These are phyloP conservation scores for Coenonympha glycerion DNA, from an alignment of 2,888 invertebrate species.

Conservation along the genomic window DNA sequence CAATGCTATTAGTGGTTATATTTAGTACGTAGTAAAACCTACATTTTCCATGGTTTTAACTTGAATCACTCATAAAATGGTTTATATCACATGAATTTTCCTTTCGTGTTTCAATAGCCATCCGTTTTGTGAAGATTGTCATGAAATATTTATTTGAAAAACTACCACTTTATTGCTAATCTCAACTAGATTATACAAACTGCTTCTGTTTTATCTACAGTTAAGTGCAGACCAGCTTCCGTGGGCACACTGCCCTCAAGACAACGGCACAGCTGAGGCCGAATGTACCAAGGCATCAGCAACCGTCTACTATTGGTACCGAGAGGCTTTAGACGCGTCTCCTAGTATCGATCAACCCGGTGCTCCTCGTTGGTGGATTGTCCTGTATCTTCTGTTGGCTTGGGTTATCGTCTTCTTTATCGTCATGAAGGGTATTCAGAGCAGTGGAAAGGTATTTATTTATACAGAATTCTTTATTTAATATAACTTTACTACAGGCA, in stretches of 20 bases:
- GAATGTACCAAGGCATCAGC: constrained; percentile 90
- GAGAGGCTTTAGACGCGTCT: constrained; percentile 90
- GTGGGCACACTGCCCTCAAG: constrained; percentile 87
- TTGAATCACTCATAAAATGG: too few species aligned
- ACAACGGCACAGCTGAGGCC: constrained; percentile 79
- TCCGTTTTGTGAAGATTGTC: too few species aligned
- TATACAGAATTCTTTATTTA: background rate
- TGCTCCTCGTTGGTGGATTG: constrained; percentile 94
- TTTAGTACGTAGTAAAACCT: too few species aligned
- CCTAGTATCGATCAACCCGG: constrained; percentile 89
- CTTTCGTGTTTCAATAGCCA: too few species aligned
- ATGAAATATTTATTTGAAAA: too few species aligned
- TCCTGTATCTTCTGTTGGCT: constrained; percentile 87
- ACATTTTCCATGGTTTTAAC: too few species aligned
- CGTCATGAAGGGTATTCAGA: constrained; percentile 97
- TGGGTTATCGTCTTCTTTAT: constrained; percentile 96
- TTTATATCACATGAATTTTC: too few species aligned
- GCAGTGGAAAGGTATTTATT: constrained; percentile 88
- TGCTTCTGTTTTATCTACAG: constrained; percentile 56
- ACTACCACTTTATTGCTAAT: background rate
- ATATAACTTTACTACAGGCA: background rate
- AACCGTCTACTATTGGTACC: constrained; percentile 95
- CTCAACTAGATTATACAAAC: too few species aligned
- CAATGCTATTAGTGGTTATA: too few species aligned
- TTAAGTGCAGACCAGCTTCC: constrained; percentile 81